phyloP scores from a whole-genome alignment of 64 coral and sea anemone species.

The Montipora foliosa region DNA sequence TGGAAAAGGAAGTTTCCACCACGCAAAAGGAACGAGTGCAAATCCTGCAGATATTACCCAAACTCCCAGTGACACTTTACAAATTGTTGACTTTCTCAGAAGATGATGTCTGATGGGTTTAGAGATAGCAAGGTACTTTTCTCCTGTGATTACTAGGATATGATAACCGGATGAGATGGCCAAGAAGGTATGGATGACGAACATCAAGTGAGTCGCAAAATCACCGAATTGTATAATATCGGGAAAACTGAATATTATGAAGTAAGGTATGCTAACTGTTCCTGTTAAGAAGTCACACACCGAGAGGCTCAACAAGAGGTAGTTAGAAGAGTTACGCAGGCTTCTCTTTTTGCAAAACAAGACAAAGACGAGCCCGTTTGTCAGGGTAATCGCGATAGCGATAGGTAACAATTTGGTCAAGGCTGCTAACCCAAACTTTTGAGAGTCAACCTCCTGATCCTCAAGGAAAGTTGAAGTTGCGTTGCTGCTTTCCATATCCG shows the following conservation, averaged over 20 bases:
- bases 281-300: slow-evolving; percentile 77
- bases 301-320: slow-evolving; percentile 75
- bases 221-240: not conserved
- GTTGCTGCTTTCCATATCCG: not conserved
- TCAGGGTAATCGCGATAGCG: slow-evolving; percentile 26
- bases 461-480: not conserved
- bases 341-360: slow-evolving; percentile 53
- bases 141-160: slow-evolving; percentile 44
- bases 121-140: slow-evolving; percentile 56
- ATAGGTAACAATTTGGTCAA: slow-evolving; percentile 45
- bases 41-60: slow-evolving; percentile 34
- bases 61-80: not conserved
- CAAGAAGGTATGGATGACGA: slow-evolving; percentile 13
- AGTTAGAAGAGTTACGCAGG: slow-evolving; percentile 67
- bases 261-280: slow-evolving; percentile 52
- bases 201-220: not conserved
- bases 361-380: slow-evolving; percentile 73
- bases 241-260: not conserved
- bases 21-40: not conserved
- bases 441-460: not conserved
- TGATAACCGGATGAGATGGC: slow-evolving; percentile 47
- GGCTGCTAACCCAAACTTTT: not conserved
- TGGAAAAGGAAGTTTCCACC: not conserved
- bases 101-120: slow-evolving; percentile 48
- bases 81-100: not conserved